Conservation (phyloP, 2,113 vertebrate genomes). For the Recurvirostra avosetta region DNA sequence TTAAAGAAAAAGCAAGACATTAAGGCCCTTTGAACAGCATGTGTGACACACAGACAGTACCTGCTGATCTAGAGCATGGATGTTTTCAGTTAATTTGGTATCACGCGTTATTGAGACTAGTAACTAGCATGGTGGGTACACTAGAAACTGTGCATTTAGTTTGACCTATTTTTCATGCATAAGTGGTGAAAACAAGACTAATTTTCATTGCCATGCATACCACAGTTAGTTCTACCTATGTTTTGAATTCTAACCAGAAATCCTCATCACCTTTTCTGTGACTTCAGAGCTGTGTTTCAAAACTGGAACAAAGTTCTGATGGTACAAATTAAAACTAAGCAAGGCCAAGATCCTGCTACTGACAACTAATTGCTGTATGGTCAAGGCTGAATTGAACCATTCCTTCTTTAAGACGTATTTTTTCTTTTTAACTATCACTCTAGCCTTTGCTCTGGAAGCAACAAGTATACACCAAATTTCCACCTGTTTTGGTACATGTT, state of each 20-base stretch:
- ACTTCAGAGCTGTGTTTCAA: background rate
- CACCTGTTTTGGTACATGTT: background rate
- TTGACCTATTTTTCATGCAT: background rate
- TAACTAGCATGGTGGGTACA: background rate
- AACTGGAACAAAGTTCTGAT: background rate
- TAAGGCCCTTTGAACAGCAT: background rate
- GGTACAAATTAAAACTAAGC: background rate
- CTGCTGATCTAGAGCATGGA: background rate
- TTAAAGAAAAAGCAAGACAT: background rate
- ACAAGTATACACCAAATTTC: background rate
- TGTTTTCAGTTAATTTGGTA: background rate
- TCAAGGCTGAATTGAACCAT: background rate
- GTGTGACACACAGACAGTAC: background rate
- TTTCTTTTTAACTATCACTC: background rate
- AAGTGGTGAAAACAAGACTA: background rate
- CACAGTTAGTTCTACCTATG: background rate
- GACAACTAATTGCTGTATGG: background rate
- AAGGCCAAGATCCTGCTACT: background rate
- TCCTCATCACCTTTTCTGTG: background rate
- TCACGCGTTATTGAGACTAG: background rate
- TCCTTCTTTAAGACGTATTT: background rate
- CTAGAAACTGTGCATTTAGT: background rate
- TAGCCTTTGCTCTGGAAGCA: background rate
- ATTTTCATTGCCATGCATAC: background rate
- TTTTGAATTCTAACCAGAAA: background rate